A percentile compares a stretch with the other conserved stretches of the same genome.
These are phyloP conservation scores for Caenorhabditis afra DNA, from an alignment of 2,888 invertebrate genomes.

Conservation along the genomic window DNA sequence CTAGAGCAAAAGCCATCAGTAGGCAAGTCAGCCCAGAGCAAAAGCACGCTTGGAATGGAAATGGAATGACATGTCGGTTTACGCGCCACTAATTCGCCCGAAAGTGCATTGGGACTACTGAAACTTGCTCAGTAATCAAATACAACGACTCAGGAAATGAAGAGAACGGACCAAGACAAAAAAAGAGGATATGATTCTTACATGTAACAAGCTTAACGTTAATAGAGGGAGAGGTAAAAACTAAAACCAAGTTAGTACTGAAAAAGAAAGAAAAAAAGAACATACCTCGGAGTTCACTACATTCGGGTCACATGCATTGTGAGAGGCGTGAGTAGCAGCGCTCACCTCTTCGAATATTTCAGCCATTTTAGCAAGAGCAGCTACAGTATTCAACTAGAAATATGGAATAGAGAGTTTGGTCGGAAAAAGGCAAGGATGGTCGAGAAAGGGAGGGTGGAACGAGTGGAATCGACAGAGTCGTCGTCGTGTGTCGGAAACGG, in stretches of 20 bases:
- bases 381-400: slow-evolving; percentile 38
- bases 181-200: too few species aligned
- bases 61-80: slow-evolving; percentile 12
- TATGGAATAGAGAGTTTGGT: slow-evolving; percentile 27
- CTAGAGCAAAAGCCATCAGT: slow-evolving; percentile 11
- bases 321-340: slow-evolving; percentile 54
- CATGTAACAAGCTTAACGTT: too few species aligned
- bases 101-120: slow-evolving; percentile 7
- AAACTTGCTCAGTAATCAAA: slow-evolving; percentile 1
- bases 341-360: slow-evolving; percentile 63
- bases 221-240: not conserved
- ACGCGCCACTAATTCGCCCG: slow-evolving; percentile 35
- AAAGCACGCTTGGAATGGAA: not conserved
- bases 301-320: slow-evolving; percentile 57
- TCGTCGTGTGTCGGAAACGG: slow-evolving; percentile 41
- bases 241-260: slow-evolving; percentile 7
- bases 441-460: slow-evolving; percentile 14
- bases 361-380: slow-evolving; percentile 43
- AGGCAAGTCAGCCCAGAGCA: not conserved
- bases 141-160: not conserved
- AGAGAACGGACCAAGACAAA: not conserved
- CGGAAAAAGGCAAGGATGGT: slow-evolving; percentile 8
- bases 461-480: not conserved
- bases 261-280: slow-evolving; percentile 35
- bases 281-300: slow-evolving; percentile 60